Conservation (phyloP, 2,797 vertebrate species). For the Geotrypetes seraphini region DNA sequence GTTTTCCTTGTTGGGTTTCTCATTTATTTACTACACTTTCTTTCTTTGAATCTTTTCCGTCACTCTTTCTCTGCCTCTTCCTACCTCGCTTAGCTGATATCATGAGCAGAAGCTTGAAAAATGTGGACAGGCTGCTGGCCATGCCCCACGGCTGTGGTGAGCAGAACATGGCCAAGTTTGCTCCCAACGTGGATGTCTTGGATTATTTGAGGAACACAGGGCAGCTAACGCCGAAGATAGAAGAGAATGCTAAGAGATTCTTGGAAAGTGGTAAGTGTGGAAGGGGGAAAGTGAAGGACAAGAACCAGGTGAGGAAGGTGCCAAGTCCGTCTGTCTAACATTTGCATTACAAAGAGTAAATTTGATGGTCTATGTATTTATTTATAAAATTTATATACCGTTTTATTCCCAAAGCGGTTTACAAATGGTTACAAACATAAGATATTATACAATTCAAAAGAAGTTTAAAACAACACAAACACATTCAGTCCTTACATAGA, state of each 20-base stretch:
- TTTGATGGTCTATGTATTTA: too few species aligned
- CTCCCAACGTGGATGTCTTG: conserved; percentile 61
- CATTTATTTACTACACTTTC: too few species aligned
- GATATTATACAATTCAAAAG: too few species aligned
- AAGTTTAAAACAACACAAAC: too few species aligned
- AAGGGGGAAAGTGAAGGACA: conserved; percentile 41
- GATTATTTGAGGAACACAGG: conserved; percentile 55
- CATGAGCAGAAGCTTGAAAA: conserved; percentile 54
- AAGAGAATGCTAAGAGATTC: conserved; percentile 35
- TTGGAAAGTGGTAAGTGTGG: conserved; percentile 53
- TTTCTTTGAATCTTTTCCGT: too few species aligned
- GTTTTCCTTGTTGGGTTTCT: too few species aligned
- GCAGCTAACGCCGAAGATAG: conserved; percentile 45
- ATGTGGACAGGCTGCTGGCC: conserved; percentile 48
- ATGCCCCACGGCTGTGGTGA: conserved; percentile 68
- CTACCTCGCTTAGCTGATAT: conserved; percentile 73
- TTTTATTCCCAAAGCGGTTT: too few species aligned
- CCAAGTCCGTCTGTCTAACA: neutral
- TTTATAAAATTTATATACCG: too few species aligned
- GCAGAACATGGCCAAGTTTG: conserved; percentile 60
- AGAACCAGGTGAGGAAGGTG: neutral
- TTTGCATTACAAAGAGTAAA: too few species aligned
- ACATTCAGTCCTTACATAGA: too few species aligned
- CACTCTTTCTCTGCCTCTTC: too few species aligned
- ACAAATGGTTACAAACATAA: too few species aligned